Conservation (phyloP, 2,113 vertebrate genomes). For the Pardalotus punctatus region DNA sequence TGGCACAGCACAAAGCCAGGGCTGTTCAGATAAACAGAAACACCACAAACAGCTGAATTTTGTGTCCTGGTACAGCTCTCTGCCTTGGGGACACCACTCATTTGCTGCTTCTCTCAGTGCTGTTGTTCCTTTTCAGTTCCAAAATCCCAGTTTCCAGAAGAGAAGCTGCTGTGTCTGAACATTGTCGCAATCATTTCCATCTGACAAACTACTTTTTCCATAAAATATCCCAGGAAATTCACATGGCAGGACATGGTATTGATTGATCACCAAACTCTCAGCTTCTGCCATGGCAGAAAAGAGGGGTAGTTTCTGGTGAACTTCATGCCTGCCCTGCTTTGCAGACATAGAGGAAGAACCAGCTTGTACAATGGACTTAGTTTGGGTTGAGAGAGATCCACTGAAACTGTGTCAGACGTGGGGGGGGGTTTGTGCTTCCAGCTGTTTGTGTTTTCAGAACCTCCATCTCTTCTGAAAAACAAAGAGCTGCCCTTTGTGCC, state of each 20-base stretch:
- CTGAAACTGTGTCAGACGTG: not conserved
- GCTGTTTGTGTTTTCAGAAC: conserved; percentile 58
- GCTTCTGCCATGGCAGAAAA: not conserved
- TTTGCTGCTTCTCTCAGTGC: not conserved
- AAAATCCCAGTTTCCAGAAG: not conserved
- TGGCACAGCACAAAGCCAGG: not conserved
- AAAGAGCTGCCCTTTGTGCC: conserved; percentile 26
- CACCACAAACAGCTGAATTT: not conserved
- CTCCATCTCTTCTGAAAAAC: conserved; percentile 40
- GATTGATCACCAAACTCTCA: not conserved
- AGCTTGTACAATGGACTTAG: not conserved
- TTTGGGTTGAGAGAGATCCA: not conserved
- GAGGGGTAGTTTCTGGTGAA: not conserved
- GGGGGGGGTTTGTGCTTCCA: not conserved
- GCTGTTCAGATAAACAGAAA: not conserved
- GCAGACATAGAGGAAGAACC: not conserved
- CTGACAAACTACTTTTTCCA: not conserved
- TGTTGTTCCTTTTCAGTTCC: not conserved
- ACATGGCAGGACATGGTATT: not conserved
- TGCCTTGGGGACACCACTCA: not conserved
- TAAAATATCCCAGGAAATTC: not conserved
- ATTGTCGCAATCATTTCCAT: not conserved
- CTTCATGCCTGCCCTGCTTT: not conserved
- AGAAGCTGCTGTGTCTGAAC: not conserved
- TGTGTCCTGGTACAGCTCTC: not conserved